Evolutionary conservation across 2,113 vertebrate genomes (phyloP), one percentile per base, ranked within the genome.

Genomic region (Spheniscus mendiculus): DNA sequence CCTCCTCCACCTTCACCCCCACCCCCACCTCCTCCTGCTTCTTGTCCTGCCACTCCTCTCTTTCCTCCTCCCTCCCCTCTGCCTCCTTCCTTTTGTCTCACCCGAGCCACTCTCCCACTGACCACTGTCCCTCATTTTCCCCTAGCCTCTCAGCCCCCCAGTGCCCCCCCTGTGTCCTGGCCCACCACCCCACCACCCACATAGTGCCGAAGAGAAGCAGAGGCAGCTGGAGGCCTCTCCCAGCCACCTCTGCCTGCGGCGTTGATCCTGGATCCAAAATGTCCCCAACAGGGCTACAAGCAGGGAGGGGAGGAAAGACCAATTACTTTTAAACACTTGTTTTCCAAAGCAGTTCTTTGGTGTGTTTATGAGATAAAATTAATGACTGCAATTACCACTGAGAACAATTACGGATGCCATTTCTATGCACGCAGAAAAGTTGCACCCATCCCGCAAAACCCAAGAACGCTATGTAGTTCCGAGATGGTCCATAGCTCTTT

Each of bases 221-320:
- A 62, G 15, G 34, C 36, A 86, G 58, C 9, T 5, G 1, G 47
- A 78, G 27, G 15, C 8, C 27, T 45, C 36, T 90, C 27, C 21
- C 1, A 1, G 11, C 5, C 11, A 58, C 42, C 15, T 59, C 15
- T 0, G 0, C 11, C 34, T 69, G 9, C 0, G 1, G 5, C 2
- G 0, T 27, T 0, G 0, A 40, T 61, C 58, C 47, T 66, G 52
- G 40, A 47, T 52, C 11, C 8, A 50, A 62, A 83, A 36, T 0
- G 0, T 36, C 12, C 66, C 19, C 36, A 47, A 21, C 20, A 49
- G 27, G 14, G 7, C 42, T 70, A 45, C 0, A 1, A 56, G 47
- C 36, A 76, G 36, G 29, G 47, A 76, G 5, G 5, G 10, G 2
- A 49, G 12, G 22, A 72, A 58, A 84, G 61, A 58, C 5, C 17